Evolutionary conservation across 2,113 vertebrate genomes (phyloP).

Genomic region (Calyptommatus sinebrachiatus): DNA sequence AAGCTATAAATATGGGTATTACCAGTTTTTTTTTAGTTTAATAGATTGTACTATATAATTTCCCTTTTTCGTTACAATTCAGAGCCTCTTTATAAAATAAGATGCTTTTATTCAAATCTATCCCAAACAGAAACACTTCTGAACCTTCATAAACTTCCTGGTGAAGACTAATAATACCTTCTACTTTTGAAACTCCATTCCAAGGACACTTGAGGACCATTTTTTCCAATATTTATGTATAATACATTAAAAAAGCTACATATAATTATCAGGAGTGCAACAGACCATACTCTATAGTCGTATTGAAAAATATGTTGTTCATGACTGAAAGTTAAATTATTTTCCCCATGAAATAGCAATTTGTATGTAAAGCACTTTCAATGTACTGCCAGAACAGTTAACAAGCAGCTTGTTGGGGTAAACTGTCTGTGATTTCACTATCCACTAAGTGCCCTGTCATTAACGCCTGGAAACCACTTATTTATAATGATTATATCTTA

Average conservation of each 20-base stretch:
- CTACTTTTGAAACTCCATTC: constrained; percentile 35
- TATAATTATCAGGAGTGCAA: constrained; percentile 35
- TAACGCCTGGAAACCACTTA: constrained; percentile 35
- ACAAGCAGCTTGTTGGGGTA: constrained; percentile 41
- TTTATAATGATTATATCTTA: constrained; percentile 47
- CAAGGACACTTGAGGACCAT: constrained; percentile 41
- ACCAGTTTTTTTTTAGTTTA: constrained; percentile 30
- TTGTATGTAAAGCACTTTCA: constrained; percentile 42
- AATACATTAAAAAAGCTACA: constrained; percentile 15
- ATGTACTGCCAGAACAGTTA: constrained; percentile 41
- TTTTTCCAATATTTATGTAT: constrained; percentile 33
- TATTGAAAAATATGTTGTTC: constrained; percentile 44
- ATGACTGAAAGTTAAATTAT: constrained; percentile 39
- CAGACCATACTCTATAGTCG: constrained; percentile 10
- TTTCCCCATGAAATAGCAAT: constrained; percentile 34
- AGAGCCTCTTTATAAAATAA: constrained; percentile 29
- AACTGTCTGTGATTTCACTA: constrained; percentile 17
- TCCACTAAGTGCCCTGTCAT: constrained; percentile 26
- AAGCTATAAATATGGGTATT: not conserved
- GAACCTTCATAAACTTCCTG: constrained; percentile 49
- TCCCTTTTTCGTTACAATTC: constrained; percentile 39
- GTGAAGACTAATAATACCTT: constrained; percentile 42
- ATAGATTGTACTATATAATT: constrained; percentile 35
- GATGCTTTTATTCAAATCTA: constrained; percentile 31
- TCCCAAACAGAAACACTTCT: constrained; percentile 47